phyloP scores from a whole-genome alignment of 2,797 vertebrate species.

The Darevskia mixta region DNA sequence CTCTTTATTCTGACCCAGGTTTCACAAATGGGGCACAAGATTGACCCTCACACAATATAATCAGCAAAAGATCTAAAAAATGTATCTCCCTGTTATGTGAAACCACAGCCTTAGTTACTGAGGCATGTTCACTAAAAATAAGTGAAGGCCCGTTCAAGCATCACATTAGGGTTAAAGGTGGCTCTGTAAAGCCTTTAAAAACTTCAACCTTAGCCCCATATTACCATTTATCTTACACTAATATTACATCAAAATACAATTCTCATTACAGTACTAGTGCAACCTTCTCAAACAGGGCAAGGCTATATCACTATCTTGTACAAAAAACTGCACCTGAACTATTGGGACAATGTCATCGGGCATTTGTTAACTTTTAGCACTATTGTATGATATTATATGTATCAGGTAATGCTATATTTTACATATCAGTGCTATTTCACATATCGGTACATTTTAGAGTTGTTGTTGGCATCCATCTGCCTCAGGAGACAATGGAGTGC shows the following conservation, averaged over 20 bases:
- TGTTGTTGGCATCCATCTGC: too few species aligned
- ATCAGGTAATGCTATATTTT: neutral
- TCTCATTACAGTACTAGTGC: neutral
- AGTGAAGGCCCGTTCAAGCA: conserved; percentile 76
- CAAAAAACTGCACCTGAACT: neutral
- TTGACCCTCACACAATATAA: conserved; percentile 77
- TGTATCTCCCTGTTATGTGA: conserved; percentile 76
- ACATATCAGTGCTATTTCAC: neutral
- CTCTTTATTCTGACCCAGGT: conserved; percentile 85
- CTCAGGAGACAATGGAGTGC: too few species aligned
- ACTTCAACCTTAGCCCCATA: conserved; percentile 71
- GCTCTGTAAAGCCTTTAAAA: conserved; percentile 72
- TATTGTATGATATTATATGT: conserved; percentile 11
- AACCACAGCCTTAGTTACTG: conserved; percentile 75
- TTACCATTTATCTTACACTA: conserved; percentile 72
- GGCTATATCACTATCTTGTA: neutral
- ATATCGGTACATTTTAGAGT: neutral
- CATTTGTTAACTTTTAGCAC: conserved; percentile 25
- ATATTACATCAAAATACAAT: conserved; percentile 67
- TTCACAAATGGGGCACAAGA: conserved; percentile 74
- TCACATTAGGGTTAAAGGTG: conserved; percentile 75
- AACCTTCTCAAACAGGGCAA: neutral
- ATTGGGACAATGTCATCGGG: conserved; percentile 32
- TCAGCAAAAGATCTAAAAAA: conserved; percentile 76
- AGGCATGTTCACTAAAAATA: conserved; percentile 67